These are phyloP conservation scores for Polydrusus pterygomalis DNA, from an alignment of 2,888 invertebrate species.

Conservation along the genomic window DNA sequence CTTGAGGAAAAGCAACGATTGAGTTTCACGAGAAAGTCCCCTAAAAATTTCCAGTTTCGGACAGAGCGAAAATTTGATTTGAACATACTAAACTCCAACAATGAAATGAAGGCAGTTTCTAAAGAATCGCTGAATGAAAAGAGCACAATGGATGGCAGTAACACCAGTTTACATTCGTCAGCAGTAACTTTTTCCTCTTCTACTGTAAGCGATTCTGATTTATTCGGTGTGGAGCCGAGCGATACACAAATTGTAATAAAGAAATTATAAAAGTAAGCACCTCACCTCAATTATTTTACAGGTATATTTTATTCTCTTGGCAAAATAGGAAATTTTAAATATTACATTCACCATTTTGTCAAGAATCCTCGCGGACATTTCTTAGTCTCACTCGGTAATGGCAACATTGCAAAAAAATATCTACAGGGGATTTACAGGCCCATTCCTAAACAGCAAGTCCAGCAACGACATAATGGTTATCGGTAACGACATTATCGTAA, in stretches of 20 bases:
- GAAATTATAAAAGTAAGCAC: background rate
- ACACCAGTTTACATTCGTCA: slow-evolving; percentile 5
- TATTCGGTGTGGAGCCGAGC: slow-evolving; percentile 17
- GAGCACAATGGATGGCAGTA: background rate
- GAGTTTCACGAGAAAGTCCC: slow-evolving; percentile 47
- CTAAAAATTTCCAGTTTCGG: slow-evolving; percentile 58
- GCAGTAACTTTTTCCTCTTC: slow-evolving; percentile 21
- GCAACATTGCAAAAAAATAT: background rate
- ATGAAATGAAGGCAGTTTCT: slow-evolving; percentile 6
- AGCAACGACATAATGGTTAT: background rate
- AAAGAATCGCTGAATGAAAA: slow-evolving; percentile 26
- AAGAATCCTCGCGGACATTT: background rate
- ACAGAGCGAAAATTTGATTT: slow-evolving; percentile 57
- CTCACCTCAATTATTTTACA: background rate
- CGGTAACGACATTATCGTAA: too few relatives aligned
- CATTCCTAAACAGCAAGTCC: too few relatives aligned
- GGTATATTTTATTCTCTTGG: too few relatives aligned
- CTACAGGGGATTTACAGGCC: too few relatives aligned
- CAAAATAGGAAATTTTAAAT: too few relatives aligned
- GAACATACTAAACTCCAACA: slow-evolving; percentile 54
- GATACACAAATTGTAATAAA: slow-evolving; percentile 11
- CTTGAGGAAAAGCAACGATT: slow-evolving; percentile 56
- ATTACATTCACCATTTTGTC: background rate
- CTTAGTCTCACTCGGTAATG: background rate
- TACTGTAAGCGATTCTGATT: slow-evolving; percentile 43